A percentile compares a stretch with the other conserved stretches of the same genome.
phyloP scores from a whole-genome alignment of 2,888 invertebrate genomes.

The Noctua janthina region DNA sequence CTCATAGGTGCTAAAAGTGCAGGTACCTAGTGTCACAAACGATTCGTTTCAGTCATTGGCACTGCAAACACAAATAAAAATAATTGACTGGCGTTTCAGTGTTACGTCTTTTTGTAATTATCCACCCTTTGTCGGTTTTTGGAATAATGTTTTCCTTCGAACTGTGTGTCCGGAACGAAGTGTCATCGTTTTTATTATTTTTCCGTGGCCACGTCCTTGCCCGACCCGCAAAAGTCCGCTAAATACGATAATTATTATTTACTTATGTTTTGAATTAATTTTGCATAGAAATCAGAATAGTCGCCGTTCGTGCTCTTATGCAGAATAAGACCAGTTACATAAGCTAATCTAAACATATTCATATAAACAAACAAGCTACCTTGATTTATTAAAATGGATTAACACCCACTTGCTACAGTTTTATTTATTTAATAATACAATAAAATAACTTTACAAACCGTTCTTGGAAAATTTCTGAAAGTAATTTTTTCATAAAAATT shows the following conservation, averaged over 20 bases:
- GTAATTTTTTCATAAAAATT: neutral
- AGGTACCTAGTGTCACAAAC: neutral
- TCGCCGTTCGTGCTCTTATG: constrained; percentile 14
- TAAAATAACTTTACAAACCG: neutral
- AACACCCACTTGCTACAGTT: constrained; percentile 1
- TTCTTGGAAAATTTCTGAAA: neutral
- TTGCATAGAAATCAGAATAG: constrained; percentile 32
- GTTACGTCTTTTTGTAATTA: constrained; percentile 16
- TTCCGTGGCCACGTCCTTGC: constrained; percentile 1
- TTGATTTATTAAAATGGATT: constrained; percentile 8
- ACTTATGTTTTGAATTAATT: constrained; percentile 6
- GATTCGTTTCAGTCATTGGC: constrained; percentile 5
- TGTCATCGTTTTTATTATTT: constrained; percentile 15
- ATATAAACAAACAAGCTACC: constrained; percentile 4
- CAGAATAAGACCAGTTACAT: constrained; percentile 3
- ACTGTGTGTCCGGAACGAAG: constrained; percentile 12
- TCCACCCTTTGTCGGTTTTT: constrained; percentile 23
- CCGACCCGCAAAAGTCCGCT: constrained; percentile 19
- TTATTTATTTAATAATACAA: constrained; percentile 4
- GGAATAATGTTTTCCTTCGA: constrained; percentile 9
- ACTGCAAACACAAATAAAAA: neutral
- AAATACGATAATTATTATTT: constrained; percentile 5
- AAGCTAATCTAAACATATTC: constrained; percentile 24
- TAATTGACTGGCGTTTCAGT: constrained; percentile 5
- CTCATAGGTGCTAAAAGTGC: neutral